These are phyloP conservation scores for Oryctolagus cuniculus DNA, from an alignment of 2,113 vertebrate genomes.

Conservation along the genomic window mOryCun1.1 NC_091434.1:171843501-171844000, in stretches of 20 bases:
- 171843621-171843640: too few relatives aligned
- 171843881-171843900: neutral
- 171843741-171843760: neutral
- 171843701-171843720: neutral
- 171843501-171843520: too few relatives aligned
- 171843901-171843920: neutral
- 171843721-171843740: neutral
- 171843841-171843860: neutral
- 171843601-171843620: too few relatives aligned
- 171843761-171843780: neutral
- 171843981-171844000: neutral
- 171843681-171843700: neutral
- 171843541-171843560: too few relatives aligned
- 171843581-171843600: too few relatives aligned
- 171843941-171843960: accelerated
- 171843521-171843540: too few relatives aligned
- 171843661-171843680: neutral
- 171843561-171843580: too few relatives aligned
- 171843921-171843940: accelerated
- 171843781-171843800: neutral
- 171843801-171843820: neutral
- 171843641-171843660: neutral
- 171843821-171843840: neutral
- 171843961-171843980: neutral
- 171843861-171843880: neutral